Evolutionary conservation across 2,113 vertebrate genomes (phyloP).

Genomic region (Pedionomus torquatus): DNA sequence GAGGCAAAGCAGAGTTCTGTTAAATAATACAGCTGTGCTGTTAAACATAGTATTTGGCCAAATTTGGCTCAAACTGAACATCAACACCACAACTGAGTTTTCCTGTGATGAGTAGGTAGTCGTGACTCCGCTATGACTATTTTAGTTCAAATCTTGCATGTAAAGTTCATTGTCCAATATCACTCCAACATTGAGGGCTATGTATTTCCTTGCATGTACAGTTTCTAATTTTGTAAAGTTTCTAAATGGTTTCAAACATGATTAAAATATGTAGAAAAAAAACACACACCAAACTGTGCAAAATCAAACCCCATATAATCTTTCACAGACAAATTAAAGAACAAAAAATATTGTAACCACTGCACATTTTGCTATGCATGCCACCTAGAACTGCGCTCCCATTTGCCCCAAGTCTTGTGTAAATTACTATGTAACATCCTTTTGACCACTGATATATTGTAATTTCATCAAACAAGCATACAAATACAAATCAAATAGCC

Average conservation of each 20-base stretch:
- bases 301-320: background rate
- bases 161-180: background rate
- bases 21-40: background rate
- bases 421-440: slow-evolving; percentile 30
- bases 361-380: background rate
- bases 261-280: background rate
- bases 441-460: background rate
- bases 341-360: background rate
- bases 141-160: background rate
- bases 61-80: background rate
- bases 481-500: slow-evolving; percentile 3
- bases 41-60: background rate
- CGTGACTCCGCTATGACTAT: rapidly evolving
- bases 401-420: background rate
- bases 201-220: background rate
- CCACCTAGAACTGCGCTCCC: background rate
- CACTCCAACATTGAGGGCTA: background rate
- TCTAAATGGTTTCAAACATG: background rate
- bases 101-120: background rate
- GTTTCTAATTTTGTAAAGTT: background rate
- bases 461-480: slow-evolving; percentile 33
- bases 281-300: rapidly evolving
- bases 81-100: background rate
- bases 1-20: background rate
- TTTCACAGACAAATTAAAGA: slow-evolving; percentile 18